A percentile compares a stretch with the other conserved stretches of the same genome.
Evolutionary conservation across 2,888 invertebrate genomes (phyloP).

Genomic region (Andricus curvator): DNA sequence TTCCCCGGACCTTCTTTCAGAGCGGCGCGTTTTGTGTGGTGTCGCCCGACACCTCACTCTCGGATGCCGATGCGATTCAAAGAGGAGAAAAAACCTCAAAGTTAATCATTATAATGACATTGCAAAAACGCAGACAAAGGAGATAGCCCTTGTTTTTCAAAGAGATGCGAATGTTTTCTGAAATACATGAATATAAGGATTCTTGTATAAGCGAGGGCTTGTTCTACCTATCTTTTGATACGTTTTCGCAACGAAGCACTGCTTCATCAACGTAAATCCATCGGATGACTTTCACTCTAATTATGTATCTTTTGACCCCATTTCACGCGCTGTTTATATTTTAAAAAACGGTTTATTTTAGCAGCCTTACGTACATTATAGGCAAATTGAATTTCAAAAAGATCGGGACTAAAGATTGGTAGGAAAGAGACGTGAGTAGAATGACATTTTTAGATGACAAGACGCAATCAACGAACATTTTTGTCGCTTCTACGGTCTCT

Average conservation of each 20-base stretch:
- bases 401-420: not conserved
- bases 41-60: slow-evolving; percentile 9
- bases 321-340: not conserved
- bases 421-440: not conserved
- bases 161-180: not conserved
- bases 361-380: not conserved
- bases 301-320: not conserved
- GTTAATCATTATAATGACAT: slow-evolving; percentile 33
- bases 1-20: slow-evolving; percentile 29
- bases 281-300: slow-evolving; percentile 3
- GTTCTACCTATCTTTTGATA: slow-evolving; percentile 16
- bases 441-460: slow-evolving; percentile 1
- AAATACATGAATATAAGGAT: not conserved
- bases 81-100: slow-evolving; percentile 3
- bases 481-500: not conserved
- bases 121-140: slow-evolving; percentile 26
- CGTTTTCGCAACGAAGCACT: slow-evolving; percentile 6
- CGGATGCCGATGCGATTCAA: slow-evolving; percentile 38
- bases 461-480: slow-evolving; percentile 12
- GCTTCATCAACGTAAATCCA: not conserved
- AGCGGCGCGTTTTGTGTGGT: slow-evolving; percentile 32
- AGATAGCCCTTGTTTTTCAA: slow-evolving; percentile 10
- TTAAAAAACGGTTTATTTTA: not conserved
- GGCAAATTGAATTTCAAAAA: not conserved
- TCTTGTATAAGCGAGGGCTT: not conserved